phyloP scores from a whole-genome alignment of 92 coral and sea anemone species.

The Zoanthus sociatus region DNA sequence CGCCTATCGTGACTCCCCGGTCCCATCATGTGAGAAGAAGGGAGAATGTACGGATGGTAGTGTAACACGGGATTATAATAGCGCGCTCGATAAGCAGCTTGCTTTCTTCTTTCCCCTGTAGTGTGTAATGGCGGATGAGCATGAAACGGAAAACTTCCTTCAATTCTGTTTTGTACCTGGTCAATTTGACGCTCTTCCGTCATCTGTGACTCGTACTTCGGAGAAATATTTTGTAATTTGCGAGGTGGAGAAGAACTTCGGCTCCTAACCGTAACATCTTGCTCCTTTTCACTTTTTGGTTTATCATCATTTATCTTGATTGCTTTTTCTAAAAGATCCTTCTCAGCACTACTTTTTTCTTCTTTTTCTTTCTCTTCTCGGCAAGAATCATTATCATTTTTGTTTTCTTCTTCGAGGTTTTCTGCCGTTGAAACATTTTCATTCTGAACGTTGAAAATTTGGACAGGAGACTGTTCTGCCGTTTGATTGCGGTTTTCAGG shows the following conservation, averaged over 20 bases:
- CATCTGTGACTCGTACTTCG: constrained; percentile 3
- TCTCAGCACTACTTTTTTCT: not conserved
- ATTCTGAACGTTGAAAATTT: constrained; percentile 7
- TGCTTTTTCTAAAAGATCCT: not conserved
- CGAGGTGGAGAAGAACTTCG: constrained; percentile 11
- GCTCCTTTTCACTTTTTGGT: constrained; percentile 6
- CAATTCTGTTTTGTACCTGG: not conserved
- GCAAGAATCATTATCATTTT: not conserved
- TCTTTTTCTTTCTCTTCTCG: constrained; percentile 25
- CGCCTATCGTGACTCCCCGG: constrained; percentile 1
- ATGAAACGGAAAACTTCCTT: constrained; percentile 10
- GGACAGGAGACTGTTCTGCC: constrained; percentile 19
- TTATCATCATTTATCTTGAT: not conserved
- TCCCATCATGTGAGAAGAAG: constrained; percentile 9
- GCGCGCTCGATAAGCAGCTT: not conserved
- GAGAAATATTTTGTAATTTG: not conserved
- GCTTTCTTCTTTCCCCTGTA: constrained; percentile 23
- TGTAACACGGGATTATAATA: constrained; percentile 19
- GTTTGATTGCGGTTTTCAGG: constrained; percentile 28
- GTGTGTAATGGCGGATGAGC: constrained; percentile 4
- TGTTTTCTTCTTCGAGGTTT: constrained; percentile 7
- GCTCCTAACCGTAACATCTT: not conserved
- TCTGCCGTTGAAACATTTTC: constrained; percentile 8
- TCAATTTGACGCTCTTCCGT: constrained; percentile 7
- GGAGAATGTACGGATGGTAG: constrained; percentile 36